These are phyloP conservation scores for Garra rufa DNA, from an alignment of 2,113 vertebrate species.

Conservation along the genomic window DNA sequence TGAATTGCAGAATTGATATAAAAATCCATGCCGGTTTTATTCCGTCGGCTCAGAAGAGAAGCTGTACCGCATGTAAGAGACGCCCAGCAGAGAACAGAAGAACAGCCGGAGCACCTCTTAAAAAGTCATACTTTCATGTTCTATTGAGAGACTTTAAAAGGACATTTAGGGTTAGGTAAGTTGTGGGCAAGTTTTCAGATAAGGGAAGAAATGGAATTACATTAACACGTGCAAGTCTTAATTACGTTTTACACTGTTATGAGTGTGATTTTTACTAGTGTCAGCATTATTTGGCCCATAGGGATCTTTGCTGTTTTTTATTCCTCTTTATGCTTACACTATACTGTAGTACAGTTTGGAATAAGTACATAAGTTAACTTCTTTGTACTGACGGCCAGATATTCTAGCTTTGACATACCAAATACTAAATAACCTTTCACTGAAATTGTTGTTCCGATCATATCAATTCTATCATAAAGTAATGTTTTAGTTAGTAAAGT, in stretches of 20 bases:
- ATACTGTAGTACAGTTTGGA: too few species aligned
- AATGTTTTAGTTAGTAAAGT: not conserved
- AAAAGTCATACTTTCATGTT: conserved; percentile 15
- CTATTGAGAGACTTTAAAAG: conserved; percentile 14
- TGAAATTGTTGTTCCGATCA: not conserved
- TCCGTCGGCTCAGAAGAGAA: conserved; percentile 3
- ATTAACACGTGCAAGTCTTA: not conserved
- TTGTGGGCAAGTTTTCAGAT: not conserved
- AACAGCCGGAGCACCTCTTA: conserved; percentile 22
- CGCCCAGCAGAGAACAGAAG: conserved; percentile 9
- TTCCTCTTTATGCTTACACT: not conserved
- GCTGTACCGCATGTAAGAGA: conserved; percentile 8
- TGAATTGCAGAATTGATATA: not conserved
- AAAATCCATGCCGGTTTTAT: not conserved
- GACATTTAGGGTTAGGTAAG: conserved; percentile 17
- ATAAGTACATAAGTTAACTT: not conserved
- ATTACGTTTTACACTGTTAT: not conserved
- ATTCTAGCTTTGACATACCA: not conserved
- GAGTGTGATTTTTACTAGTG: not conserved
- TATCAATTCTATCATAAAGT: not conserved
- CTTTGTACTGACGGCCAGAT: not conserved
- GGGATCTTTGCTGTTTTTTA: not conserved
- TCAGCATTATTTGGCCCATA: not conserved
- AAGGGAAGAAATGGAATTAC: not conserved
- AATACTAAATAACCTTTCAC: not conserved